phyloP scores from a whole-genome alignment of 1,140 invertebrate species.

The Ptiloglossa arizonensis region DNA sequence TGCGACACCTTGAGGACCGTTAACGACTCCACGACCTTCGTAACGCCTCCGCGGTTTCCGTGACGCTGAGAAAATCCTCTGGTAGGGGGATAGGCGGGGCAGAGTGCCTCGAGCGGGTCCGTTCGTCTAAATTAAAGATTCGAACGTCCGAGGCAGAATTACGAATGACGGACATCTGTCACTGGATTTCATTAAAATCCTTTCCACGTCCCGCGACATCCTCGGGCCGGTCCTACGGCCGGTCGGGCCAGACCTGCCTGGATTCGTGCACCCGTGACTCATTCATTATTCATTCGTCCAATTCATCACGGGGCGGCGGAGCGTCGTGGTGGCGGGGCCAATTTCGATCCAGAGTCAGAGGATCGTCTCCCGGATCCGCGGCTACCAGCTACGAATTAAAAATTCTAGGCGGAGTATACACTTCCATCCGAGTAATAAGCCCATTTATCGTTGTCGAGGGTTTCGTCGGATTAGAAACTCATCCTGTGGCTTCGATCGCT shows the following conservation, averaged over 20 bases:
- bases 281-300: conserved; percentile 54
- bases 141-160: conserved; percentile 15
- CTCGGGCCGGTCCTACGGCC: conserved; percentile 8
- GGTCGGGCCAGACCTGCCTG: background rate
- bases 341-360: conserved; percentile 14
- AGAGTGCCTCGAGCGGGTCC: no score
- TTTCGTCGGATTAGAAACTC: no score
- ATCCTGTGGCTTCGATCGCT: no score
- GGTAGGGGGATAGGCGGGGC: no score
- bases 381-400: background rate
- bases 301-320: conserved; percentile 37
- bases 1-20: no score
- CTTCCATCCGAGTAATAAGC: no score
- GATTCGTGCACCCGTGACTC: conserved; percentile 44
- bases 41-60: no score
- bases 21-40: no score
- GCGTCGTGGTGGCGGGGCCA: conserved; percentile 18
- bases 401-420: no score
- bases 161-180: conserved; percentile 34
- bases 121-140: conserved; percentile 28
- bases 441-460: no score
- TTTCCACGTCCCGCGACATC: conserved; percentile 27
- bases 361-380: background rate
- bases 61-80: no score
- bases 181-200: conserved; percentile 43